phyloP scores from a whole-genome alignment of 2,797 vertebrate genomes.

The Odontamblyopus rebecca region DNA sequence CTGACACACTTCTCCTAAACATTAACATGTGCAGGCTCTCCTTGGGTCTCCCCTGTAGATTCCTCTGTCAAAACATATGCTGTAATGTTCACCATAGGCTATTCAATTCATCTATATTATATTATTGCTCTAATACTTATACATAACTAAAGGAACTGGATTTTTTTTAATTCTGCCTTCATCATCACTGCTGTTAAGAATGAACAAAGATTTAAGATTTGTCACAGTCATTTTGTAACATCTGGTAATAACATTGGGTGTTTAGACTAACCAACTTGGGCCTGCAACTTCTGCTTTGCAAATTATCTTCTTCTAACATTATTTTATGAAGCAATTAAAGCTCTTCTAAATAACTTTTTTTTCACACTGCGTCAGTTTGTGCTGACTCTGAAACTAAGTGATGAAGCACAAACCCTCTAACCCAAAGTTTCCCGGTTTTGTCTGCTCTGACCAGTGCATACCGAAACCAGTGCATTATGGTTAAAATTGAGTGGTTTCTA shows the following conservation, averaged over 20 bases:
- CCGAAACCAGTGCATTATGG: too few species aligned
- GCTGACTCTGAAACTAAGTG: neutral
- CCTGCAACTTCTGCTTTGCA: too few species aligned
- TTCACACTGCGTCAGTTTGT: too few species aligned
- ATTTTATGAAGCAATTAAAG: neutral
- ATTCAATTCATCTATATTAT: neutral
- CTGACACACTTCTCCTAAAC: constrained; percentile 60
- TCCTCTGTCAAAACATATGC: constrained; percentile 37
- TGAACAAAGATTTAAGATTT: too few species aligned
- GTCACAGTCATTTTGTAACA: too few species aligned
- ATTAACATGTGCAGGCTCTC: constrained; percentile 51
- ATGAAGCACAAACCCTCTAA: neutral
- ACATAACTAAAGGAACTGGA: neutral
- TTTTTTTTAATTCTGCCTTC: neutral
- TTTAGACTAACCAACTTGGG: too few species aligned
- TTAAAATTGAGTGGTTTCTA: too few species aligned
- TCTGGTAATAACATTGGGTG: too few species aligned
- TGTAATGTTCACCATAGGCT: constrained; percentile 2
- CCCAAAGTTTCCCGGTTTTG: too few species aligned
- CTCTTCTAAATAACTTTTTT: too few species aligned
- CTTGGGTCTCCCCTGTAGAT: constrained; percentile 13
- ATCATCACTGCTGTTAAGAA: neutral
- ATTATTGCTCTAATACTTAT: too few species aligned
- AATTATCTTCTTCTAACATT: neutral
- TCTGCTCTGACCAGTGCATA: neutral